Conservation (phyloP, 2,888 invertebrate species). For the Agrochola macilenta region DNA sequence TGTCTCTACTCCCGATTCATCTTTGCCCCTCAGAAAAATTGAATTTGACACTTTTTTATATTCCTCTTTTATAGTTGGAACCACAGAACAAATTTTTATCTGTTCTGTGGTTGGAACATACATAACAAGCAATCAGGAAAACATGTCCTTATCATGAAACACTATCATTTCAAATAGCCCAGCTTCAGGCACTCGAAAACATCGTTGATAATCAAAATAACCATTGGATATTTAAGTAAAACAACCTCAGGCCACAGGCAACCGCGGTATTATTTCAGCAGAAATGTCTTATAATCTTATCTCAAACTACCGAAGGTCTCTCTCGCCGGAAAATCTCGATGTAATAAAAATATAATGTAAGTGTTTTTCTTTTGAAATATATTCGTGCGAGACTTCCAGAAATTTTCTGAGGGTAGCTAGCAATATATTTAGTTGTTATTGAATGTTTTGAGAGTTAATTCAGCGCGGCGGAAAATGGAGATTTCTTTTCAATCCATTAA, state of each 20-base stretch:
- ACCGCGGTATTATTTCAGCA: slow-evolving; percentile 14
- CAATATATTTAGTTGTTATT: slow-evolving; percentile 33
- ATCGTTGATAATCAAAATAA: slow-evolving; percentile 32
- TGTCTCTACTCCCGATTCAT: too few relatives aligned
- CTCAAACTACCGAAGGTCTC: slow-evolving; percentile 13
- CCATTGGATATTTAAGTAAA: slow-evolving; percentile 28
- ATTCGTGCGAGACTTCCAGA: slow-evolving; percentile 28
- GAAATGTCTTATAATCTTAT: slow-evolving; percentile 32
- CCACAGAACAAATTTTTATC: too few relatives aligned
- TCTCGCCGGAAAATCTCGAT: slow-evolving; percentile 15
- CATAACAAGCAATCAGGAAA: slow-evolving; percentile 1
- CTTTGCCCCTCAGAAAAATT: too few relatives aligned
- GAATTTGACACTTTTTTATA: too few relatives aligned
- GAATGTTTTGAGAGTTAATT: slow-evolving; percentile 27
- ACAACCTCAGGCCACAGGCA: not conserved
- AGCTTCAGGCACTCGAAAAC: slow-evolving; percentile 15
- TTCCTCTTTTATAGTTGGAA: too few relatives aligned
- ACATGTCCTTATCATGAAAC: not conserved
- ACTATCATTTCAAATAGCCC: not conserved
- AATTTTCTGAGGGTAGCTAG: slow-evolving; percentile 25
- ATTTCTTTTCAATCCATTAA: slow-evolving; percentile 20
- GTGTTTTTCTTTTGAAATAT: slow-evolving; percentile 39
- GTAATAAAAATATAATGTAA: slow-evolving; percentile 34
- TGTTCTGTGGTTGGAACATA: too few relatives aligned
- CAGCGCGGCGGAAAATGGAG: not conserved